These are phyloP conservation scores for Drosophila sp. DNA, from an alignment of 1,140 invertebrate species.

Conservation along the genomic window DNA sequence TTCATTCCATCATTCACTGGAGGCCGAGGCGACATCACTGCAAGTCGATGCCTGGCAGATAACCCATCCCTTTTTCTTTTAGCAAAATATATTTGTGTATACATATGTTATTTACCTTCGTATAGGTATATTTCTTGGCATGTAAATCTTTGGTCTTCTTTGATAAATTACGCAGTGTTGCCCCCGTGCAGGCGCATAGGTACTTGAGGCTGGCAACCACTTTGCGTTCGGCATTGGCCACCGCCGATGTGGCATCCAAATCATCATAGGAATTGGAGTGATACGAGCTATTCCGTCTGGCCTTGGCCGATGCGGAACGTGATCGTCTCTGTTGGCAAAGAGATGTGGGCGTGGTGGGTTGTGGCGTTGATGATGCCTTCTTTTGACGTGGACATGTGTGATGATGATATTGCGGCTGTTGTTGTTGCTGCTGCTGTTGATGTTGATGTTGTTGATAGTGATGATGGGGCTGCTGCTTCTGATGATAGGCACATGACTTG, in stretches of 20 bases:
- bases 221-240: constrained; percentile 69
- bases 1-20: constrained; percentile 8
- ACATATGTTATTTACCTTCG: constrained; percentile 65
- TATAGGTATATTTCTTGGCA: constrained; percentile 79
- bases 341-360: constrained; percentile 38
- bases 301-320: constrained; percentile 60
- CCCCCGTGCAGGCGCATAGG: constrained; percentile 76
- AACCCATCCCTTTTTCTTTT: constrained; percentile 15
- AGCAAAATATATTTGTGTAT: not conserved
- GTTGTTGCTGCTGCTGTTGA: constrained; percentile 19
- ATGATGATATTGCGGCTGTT: constrained; percentile 51
- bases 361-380: constrained; percentile 36
- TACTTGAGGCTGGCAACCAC: constrained; percentile 78
- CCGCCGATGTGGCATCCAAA: constrained; percentile 64
- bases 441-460: constrained; percentile 31
- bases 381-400: constrained; percentile 69
- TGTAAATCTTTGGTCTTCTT: constrained; percentile 81
- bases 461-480: constrained; percentile 28
- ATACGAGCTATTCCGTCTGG: constrained; percentile 70
- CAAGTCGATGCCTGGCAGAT: constrained; percentile 21
- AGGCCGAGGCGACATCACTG: constrained; percentile 25
- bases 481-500: constrained; percentile 59
- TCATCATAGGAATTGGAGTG: constrained; percentile 71
- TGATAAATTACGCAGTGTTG: constrained; percentile 75
- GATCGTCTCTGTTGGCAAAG: constrained; percentile 40